A percentile compares a stretch with the other conserved stretches of the same genome.
phyloP scores from a whole-genome alignment of 2,113 vertebrate species.

The Recurvirostra avosetta region DNA sequence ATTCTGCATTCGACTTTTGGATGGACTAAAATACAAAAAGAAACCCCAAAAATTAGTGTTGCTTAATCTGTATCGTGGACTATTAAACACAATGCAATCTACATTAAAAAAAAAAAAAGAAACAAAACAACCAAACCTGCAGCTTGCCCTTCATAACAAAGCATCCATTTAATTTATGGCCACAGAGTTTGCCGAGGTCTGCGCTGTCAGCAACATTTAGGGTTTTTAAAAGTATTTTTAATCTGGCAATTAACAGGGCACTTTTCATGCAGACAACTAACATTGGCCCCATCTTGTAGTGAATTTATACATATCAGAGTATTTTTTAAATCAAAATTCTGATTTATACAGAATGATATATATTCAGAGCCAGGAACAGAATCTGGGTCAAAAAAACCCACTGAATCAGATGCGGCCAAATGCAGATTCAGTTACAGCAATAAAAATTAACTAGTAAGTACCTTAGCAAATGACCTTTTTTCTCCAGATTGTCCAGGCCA shows the following conservation, averaged over 20 bases:
- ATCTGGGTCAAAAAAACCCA: not conserved
- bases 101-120: not conserved
- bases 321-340: not conserved
- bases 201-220: not conserved
- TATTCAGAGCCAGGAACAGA: not conserved
- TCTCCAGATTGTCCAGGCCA: not conserved
- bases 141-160: not conserved
- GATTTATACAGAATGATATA: not conserved
- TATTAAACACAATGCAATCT: not conserved
- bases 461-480: not conserved
- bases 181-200: not conserved
- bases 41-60: not conserved
- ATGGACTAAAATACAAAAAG: conserved; percentile 75
- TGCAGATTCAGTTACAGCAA: not conserved
- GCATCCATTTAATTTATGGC: not conserved
- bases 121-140: not conserved
- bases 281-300: not conserved
- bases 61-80: not conserved
- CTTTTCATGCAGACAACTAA: not conserved
- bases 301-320: not conserved
- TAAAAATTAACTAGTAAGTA: not conserved
- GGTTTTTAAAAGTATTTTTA: not conserved
- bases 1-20: conserved; percentile 90
- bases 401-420: not conserved
- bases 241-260: not conserved